Base-by-base conservation (phyloP, 2,888 invertebrate species). In the Aspidapion aeneum region DNA sequence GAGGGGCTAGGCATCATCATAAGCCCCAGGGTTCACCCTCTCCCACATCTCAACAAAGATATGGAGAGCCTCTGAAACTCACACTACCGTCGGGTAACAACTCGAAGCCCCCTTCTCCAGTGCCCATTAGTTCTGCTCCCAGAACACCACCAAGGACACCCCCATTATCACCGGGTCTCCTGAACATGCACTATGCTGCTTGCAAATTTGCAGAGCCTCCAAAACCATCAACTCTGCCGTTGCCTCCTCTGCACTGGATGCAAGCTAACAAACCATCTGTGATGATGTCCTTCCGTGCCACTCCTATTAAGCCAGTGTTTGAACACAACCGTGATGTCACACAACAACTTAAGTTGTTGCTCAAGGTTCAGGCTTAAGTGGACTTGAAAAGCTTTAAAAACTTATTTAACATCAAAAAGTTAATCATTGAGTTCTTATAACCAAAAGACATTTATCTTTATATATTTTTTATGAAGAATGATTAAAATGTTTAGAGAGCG, bases 181-280 rank as follows among this genome's bases (percentile, higher is more conserved):
- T 78, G 61, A 78, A 83, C 74, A 83, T 84, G 72, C 82, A 79
- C 70, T 79, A 85, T 17, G 90, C 90, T 70, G 90, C 88, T 71
- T 87, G 88, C 65, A 88, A 87, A 73, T 89, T 87, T 78, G 85
- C 85, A 64, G 88, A 88, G 71, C 86, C 91, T 61, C 90, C 91
- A 54, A 85, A 88, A 66, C 90, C 91, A 73, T 86, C 87, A 64
- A 86, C 87, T 73, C 80, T 90, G 70, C 89, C 90, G 48, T 85
- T 84, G 77, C 89, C 91, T 70, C 91, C 91, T 61, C 83, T 84
- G 70, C 87, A 89, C 77, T 92, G 91, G 87, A 86, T 87, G 76
- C 83, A 83, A 65, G 68, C 64, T 56, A 60, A 60, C 19, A 83
- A 82, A 86, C 87, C 73, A 83, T 82, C 21, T 86, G 84, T 71